A percentile compares a stretch with the other conserved stretches of the same genome.
Conservation (phyloP, 2,888 invertebrate species). For the Chymomyza fuscimana region DNA sequence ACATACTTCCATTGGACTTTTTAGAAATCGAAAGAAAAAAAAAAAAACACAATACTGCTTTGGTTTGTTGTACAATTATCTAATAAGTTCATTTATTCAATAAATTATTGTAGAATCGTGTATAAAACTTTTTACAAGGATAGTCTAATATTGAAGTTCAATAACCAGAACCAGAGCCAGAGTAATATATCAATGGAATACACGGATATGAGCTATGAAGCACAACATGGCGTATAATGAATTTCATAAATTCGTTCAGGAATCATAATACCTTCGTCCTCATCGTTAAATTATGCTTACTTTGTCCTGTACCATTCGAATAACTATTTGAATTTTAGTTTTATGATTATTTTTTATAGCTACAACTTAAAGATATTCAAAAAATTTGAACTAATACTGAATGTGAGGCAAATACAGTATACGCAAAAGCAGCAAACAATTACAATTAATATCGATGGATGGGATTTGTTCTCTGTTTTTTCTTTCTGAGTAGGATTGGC, state of each 20-base stretch:
- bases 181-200: constrained; percentile 46
- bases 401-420: constrained; percentile 1
- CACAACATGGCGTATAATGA: constrained; percentile 74
- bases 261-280: constrained; percentile 62
- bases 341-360: neutral
- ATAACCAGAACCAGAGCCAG: constrained; percentile 35
- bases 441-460: constrained; percentile 39
- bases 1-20: too few relatives aligned
- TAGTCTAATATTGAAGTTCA: constrained; percentile 50
- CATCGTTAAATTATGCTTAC: constrained; percentile 22
- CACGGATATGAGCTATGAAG: constrained; percentile 64
- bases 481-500: constrained; percentile 33
- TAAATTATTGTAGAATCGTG: constrained; percentile 63
- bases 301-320: neutral
- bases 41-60: neutral
- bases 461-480: constrained; percentile 6
- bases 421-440: constrained; percentile 42
- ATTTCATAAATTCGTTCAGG: constrained; percentile 71
- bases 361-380: constrained; percentile 9
- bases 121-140: constrained; percentile 72
- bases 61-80: constrained; percentile 57
- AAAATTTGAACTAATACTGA: constrained; percentile 25
- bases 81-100: constrained; percentile 51
- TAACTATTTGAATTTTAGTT: neutral
- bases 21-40: too few relatives aligned